phyloP scores from a whole-genome alignment of 2,888 invertebrate species.

The Automeris io region DNA sequence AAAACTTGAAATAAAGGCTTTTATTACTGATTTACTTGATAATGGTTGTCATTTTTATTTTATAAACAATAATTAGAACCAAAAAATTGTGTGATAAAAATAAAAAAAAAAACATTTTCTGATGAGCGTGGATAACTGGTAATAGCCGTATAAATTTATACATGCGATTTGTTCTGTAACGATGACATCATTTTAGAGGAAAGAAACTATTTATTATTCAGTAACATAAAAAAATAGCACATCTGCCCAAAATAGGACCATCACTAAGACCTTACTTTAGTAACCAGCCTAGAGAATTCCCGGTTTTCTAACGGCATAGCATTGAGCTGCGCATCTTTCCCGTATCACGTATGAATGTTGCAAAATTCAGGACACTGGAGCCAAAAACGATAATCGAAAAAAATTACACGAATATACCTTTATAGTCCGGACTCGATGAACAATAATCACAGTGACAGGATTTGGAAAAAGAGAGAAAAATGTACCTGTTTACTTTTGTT shows the following conservation, averaged over 20 bases:
- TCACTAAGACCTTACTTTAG: conserved; percentile 48
- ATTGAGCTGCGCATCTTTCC: conserved; percentile 56
- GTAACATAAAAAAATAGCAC: conserved; percentile 25
- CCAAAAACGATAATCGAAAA: conserved; percentile 13
- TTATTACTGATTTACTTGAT: background rate
- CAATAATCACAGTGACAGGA: conserved; percentile 13
- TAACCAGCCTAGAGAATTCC: conserved; percentile 41
- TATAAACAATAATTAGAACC: too few species aligned
- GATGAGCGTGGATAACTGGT: too few species aligned
- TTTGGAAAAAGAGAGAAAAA: conserved; percentile 25
- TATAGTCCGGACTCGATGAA: conserved; percentile 1
- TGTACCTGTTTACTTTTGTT: conserved; percentile 78
- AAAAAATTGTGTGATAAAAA: too few species aligned
- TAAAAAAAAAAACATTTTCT: too few species aligned
- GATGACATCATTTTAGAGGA: conserved; percentile 18
- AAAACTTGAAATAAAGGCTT: background rate
- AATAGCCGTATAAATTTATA: too few species aligned
- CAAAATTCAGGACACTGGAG: conserved; percentile 10
- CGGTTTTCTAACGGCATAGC: conserved; percentile 18
- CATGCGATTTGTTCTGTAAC: background rate
- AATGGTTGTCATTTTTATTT: background rate
- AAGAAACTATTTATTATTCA: conserved; percentile 24
- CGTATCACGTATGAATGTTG: conserved; percentile 11
- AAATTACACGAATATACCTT: conserved; percentile 1
- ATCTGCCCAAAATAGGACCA: conserved; percentile 64